phyloP scores from a whole-genome alignment of 2,113 vertebrate species.

The Phyllostomus hastatus region DNA sequence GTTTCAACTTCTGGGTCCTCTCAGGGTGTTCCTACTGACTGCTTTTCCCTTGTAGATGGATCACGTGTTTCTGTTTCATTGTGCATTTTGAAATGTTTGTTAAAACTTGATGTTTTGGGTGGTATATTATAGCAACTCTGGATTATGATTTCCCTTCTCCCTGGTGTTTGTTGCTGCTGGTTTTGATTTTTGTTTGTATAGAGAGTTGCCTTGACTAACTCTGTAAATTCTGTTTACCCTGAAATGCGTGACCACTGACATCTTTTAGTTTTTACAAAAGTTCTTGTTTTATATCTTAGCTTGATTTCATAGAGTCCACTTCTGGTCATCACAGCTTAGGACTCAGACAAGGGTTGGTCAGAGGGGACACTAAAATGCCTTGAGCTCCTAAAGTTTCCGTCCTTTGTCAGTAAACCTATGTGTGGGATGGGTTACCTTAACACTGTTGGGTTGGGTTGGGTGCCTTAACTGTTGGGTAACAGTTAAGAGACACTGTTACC shows the following conservation, averaged over 20 bases:
- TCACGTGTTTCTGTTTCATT: rapidly evolving
- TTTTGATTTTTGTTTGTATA: background rate
- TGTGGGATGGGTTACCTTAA: background rate
- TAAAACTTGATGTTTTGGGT: background rate
- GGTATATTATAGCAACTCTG: rapidly evolving
- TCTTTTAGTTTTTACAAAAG: background rate
- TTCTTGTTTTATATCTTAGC: background rate
- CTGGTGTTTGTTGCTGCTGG: no score
- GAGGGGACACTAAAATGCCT: background rate
- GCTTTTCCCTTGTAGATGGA: rapidly evolving
- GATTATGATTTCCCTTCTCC: background rate
- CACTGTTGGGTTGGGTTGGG: background rate
- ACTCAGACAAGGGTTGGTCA: background rate
- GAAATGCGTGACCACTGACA: background rate
- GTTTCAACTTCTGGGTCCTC: background rate
- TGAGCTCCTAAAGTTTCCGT: background rate
- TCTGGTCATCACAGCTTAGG: background rate
- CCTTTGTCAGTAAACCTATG: no score
- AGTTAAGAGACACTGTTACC: background rate
- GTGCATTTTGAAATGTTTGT: background rate
- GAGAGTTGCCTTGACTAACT: no score
- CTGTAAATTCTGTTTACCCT: background rate
- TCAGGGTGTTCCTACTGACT: rapidly evolving
- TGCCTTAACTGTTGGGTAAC: no score
- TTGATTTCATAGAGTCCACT: background rate